Evolutionary conservation across 2,888 invertebrate genomes (phyloP).

Genomic region (Perithous albicinctus): DNA sequence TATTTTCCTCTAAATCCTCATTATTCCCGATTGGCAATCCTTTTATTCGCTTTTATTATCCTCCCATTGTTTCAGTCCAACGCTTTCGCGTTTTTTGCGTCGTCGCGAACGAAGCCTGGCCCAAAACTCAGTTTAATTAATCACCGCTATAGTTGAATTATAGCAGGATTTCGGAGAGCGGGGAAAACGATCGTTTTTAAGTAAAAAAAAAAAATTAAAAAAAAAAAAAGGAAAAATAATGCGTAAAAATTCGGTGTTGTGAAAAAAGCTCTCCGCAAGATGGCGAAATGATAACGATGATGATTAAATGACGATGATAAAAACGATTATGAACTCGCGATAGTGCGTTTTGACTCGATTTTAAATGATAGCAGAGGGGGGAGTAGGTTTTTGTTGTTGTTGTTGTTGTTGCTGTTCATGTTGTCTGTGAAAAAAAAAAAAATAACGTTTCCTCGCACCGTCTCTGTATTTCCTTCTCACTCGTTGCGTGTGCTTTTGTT

Average conservation of each 20-base stretch:
- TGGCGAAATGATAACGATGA: neutral
- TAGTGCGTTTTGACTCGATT: constrained; percentile 10
- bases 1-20: constrained; percentile 73
- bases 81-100: constrained; percentile 11
- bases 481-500: constrained; percentile 56
- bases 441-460: constrained; percentile 67
- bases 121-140: constrained; percentile 52
- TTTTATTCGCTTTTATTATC: constrained; percentile 69
- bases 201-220: too few species aligned
- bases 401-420: too few species aligned
- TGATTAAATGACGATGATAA: constrained; percentile 9
- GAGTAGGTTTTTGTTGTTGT: constrained; percentile 21
- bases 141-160: neutral
- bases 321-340: constrained; percentile 4
- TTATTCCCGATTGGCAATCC: constrained; percentile 72
- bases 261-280: neutral
- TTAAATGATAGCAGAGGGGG: neutral
- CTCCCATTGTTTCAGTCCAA: constrained; percentile 73
- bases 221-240: constrained; percentile 71
- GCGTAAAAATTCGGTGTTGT: neutral
- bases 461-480: constrained; percentile 63
- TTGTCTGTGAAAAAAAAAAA: constrained; percentile 60
- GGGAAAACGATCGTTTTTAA: neutral
- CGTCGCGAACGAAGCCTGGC: constrained; percentile 79
- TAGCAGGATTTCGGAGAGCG: neutral